Conservation (phyloP, 2,888 invertebrate species). For the Drosophila anomalata region DNA sequence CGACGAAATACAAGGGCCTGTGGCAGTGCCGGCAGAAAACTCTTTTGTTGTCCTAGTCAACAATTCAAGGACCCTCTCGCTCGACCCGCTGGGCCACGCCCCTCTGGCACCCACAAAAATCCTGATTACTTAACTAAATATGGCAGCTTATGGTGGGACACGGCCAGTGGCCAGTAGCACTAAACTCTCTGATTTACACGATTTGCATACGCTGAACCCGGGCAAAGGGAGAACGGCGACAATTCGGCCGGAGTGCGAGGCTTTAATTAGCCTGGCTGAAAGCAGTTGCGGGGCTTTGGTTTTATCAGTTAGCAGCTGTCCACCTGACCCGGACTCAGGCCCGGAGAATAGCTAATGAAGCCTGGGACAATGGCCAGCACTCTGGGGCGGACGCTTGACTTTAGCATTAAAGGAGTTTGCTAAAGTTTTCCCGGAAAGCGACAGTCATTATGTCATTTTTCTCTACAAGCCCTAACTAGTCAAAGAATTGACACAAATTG, state of each 20-base stretch:
- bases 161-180: constrained; percentile 37
- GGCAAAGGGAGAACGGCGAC: not conserved
- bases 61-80: constrained; percentile 34
- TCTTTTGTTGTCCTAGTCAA: constrained; percentile 54
- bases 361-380: constrained; percentile 18
- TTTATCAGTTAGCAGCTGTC: constrained; percentile 28
- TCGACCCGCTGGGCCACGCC: not conserved
- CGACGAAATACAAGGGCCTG: constrained; percentile 42
- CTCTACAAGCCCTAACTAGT: not conserved
- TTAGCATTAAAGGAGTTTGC: constrained; percentile 1
- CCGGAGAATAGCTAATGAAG: constrained; percentile 25
- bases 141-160: constrained; percentile 49
- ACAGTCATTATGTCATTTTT: not conserved
- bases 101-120: constrained; percentile 32
- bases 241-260: constrained; percentile 21
- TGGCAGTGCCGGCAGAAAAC: constrained; percentile 36
- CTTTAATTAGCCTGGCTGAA: constrained; percentile 35
- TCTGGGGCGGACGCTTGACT: not conserved
- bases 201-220: constrained; percentile 36
- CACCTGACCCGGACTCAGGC: constrained; percentile 12
- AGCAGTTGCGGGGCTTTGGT: constrained; percentile 15
- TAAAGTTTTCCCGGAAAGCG: not conserved
- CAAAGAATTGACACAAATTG: not conserved
- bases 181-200: constrained; percentile 47
- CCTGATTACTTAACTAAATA: constrained; percentile 55